phyloP scores from a whole-genome alignment of 1,140 invertebrate genomes.

The Trachymyrmex cornetzi region DNA sequence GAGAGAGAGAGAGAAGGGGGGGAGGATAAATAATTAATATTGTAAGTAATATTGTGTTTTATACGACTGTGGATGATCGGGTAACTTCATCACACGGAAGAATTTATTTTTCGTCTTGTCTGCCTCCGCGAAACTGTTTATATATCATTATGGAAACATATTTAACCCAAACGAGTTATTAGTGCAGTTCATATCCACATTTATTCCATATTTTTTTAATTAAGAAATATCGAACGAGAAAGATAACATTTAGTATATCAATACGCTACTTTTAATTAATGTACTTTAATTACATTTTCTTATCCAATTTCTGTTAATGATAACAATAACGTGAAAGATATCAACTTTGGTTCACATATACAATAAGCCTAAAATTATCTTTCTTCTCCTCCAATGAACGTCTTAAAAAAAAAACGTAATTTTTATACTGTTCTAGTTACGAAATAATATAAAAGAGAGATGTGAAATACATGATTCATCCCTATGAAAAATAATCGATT shows the following conservation, averaged over 20 bases:
- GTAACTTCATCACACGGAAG: background rate
- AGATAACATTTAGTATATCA: background rate
- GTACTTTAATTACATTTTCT: background rate
- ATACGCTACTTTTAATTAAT: background rate
- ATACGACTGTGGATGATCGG: constrained; percentile 26
- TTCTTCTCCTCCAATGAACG: background rate
- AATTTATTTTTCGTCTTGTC: constrained; percentile 16
- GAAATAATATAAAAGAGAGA: background rate
- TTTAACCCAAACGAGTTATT: background rate
- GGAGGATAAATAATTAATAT: constrained; percentile 64
- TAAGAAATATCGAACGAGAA: background rate
- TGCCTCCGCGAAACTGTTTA: background rate
- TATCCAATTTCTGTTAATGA: background rate
- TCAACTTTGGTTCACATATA: background rate
- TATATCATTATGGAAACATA: background rate
- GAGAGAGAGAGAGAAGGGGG: constrained; percentile 15
- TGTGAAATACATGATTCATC: background rate
- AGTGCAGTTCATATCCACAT: background rate
- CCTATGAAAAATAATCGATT: background rate
- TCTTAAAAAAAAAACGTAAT: background rate
- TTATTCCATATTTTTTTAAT: background rate
- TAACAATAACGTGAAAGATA: background rate
- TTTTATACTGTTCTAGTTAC: background rate
- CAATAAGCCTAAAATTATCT: background rate
- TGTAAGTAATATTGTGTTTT: constrained; percentile 61